phyloP scores from a whole-genome alignment of 2,113 vertebrate species.

The Pipra filicauda region DNA sequence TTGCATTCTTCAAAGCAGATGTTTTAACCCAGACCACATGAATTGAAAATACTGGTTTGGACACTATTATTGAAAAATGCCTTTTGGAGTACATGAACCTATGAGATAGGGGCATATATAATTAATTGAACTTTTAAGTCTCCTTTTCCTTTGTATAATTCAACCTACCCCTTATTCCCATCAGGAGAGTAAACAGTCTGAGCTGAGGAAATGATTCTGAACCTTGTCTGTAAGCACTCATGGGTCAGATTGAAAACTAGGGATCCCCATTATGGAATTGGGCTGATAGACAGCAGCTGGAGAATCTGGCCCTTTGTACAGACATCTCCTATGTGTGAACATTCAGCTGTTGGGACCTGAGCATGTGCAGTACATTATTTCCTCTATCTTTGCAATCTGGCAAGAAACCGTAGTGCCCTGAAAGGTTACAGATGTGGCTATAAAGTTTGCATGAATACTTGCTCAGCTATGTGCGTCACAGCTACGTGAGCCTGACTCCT shows the following conservation, averaged over 20 bases:
- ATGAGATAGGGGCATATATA: neutral
- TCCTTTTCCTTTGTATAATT: neutral
- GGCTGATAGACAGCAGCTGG: neutral
- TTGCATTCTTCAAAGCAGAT: neutral
- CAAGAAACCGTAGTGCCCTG: neutral
- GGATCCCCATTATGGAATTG: neutral
- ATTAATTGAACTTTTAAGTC: neutral
- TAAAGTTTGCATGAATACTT: neutral
- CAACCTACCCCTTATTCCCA: neutral
- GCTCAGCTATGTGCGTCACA: neutral
- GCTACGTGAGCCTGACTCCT: neutral
- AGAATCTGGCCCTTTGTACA: neutral
- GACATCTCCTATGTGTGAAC: accelerated
- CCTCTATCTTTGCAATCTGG: neutral
- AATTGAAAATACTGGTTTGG: neutral
- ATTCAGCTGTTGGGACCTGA: neutral
- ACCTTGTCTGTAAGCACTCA: neutral
- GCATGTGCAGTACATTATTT: neutral
- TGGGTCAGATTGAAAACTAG: neutral
- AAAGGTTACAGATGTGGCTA: conserved; percentile 14
- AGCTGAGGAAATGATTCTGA: neutral
- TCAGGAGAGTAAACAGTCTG: neutral
- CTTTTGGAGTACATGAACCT: neutral
- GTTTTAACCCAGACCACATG: neutral
- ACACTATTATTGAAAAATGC: neutral